Conservation (phyloP, 2,113 vertebrate genomes). For the Gymnorhina tibicen region DNA sequence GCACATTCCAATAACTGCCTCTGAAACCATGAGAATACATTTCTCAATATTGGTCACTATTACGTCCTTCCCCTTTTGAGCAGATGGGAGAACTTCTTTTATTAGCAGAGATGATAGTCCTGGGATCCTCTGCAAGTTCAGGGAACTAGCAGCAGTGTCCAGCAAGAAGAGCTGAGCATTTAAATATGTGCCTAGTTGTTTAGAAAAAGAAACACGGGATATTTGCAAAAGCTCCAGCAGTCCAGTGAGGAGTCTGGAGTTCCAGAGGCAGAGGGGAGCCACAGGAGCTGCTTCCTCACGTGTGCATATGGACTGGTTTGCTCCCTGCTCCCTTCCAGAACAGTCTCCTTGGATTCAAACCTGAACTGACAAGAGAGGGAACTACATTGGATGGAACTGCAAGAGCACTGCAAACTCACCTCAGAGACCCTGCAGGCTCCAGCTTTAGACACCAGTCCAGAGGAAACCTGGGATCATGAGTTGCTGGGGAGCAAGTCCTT, state of each 20-base stretch:
- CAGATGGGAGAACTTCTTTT: not conserved
- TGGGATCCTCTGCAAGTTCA: not conserved
- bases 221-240: not conserved
- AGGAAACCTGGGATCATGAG: not conserved
- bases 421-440: not conserved
- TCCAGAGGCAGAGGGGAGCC: not conserved
- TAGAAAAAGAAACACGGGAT: not conserved
- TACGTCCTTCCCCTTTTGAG: not conserved
- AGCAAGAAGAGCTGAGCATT: not conserved
- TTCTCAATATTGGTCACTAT: not conserved
- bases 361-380: not conserved
- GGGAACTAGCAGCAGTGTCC: not conserved
- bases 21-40: not conserved
- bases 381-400: accelerated
- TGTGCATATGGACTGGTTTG: not conserved
- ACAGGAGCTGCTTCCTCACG: accelerated
- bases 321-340: not conserved
- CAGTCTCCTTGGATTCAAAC: not conserved
- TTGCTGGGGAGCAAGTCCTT: not conserved
- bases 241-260: not conserved
- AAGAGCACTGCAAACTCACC: not conserved
- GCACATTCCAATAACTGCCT: conserved; percentile 20
- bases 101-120: not conserved
- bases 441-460: not conserved
- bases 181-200: not conserved